Conservation (phyloP, 1,140 invertebrate species). For the Caligus rogercresseyi region DNA sequence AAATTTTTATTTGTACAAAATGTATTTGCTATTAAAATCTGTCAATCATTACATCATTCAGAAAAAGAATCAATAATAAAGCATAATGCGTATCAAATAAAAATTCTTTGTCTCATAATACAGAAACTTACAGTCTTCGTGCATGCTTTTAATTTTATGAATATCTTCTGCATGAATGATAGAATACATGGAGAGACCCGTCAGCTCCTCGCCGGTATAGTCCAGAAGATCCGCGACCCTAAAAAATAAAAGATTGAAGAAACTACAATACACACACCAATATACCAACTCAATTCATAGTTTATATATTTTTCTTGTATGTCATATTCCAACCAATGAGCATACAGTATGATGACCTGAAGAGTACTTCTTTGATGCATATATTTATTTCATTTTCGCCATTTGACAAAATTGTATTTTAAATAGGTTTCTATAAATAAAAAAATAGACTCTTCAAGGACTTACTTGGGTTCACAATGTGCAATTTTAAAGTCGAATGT, state of each 20-base stretch:
- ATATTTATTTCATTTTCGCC: not conserved
- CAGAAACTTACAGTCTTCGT: conserved; percentile 32
- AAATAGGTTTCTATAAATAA: not conserved
- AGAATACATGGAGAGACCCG: conserved; percentile 78
- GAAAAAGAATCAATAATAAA: too few relatives aligned
- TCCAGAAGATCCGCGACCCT: conserved; percentile 83
- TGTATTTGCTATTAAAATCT: too few relatives aligned
- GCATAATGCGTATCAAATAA: too few relatives aligned
- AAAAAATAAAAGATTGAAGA: conserved; percentile 24
- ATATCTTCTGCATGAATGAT: conserved; percentile 88
- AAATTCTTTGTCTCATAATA: too few relatives aligned
- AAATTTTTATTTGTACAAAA: too few relatives aligned
- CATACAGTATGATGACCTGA: not conserved
- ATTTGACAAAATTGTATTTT: not conserved
- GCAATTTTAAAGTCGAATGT: conserved; percentile 89
- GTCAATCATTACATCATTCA: too few relatives aligned
- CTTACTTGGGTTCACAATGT: conserved; percentile 86
- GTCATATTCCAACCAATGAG: not conserved
- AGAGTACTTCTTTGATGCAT: not conserved
- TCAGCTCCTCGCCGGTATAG: conserved; percentile 78
- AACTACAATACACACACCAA: not conserved
- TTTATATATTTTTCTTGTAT: not conserved
- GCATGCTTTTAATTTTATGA: conserved; percentile 72
- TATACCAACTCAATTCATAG: not conserved
- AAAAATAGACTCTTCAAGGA: conserved; percentile 19